Evolutionary conservation across 2,888 invertebrate species (phyloP), one percentile per base, ranked within the genome.

Genomic region (Sphaeridia pumilis): DNA sequence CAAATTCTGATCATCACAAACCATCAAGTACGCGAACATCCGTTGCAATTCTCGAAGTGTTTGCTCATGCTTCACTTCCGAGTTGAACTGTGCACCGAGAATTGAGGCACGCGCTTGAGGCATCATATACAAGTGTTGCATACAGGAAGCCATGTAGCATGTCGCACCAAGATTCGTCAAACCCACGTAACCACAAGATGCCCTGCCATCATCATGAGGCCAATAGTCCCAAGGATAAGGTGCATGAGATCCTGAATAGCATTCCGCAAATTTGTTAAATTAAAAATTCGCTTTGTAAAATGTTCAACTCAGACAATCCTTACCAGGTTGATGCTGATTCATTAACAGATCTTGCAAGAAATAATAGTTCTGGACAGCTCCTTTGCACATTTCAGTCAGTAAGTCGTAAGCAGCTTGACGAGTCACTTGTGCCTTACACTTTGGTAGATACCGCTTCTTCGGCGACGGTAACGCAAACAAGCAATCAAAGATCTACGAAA

Each of bases 111-210:
- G 75, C 0, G 90, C 89, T 68, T 87, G 87, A 4, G 93, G 93
- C 84, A 94, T 90, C 93, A 94, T 94, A 70, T 89, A 94, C 59
- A 94, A 73, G 71, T 94, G 94, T 70, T 94, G 94, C 82, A 94
- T 87, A 68, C 93, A 93, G 2, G 93, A 89, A 10, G 94, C 94
- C 90, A 94, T 90, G 71, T 94, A 94, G 70, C 94, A 94, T 1
- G 94, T 94, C 25, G 94, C 94, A 25, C 94, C 94, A 17, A 94
- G 76, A 73, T 94, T 94, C 0, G 92, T 90, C 3, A 94, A 75
- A 0, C 94, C 94, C 1, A 92, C 93, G 72, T 88, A 92, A 12
- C 94, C 94, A 70, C 90, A 92, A 67, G 89, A 88, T 0, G 92
- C 86, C 1, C 94, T 78, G 0, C 90, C 89, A 70, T 93, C 94